Conservation (phyloP, 1,140 invertebrate species). For the Sitophilus oryzae region DNA sequence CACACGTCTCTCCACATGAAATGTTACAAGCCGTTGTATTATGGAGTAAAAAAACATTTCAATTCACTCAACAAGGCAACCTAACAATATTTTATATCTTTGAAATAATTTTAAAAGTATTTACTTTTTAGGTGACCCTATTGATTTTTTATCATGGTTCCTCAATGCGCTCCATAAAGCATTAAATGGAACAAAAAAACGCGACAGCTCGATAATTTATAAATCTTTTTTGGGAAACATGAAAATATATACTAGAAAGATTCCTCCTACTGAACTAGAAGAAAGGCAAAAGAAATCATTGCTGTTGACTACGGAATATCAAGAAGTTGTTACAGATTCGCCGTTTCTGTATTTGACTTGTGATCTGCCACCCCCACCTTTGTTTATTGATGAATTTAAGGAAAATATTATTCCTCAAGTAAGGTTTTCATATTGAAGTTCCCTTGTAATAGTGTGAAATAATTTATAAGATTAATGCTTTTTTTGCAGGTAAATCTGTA, state of each 20-base stretch:
- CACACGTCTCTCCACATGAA: slow-evolving; percentile 99
- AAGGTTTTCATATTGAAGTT: no score
- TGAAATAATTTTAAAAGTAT: no score
- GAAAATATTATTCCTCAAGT: slow-evolving; percentile 99
- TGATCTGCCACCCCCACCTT: slow-evolving; percentile 90
- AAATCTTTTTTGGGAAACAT: slow-evolving; percentile 94
- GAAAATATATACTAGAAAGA: slow-evolving; percentile 90
- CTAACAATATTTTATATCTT: slow-evolving; percentile 28
- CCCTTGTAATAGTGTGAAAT: slow-evolving; percentile 2
- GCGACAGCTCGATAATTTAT: slow-evolving; percentile 85
- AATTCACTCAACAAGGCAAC: slow-evolving; percentile 97
- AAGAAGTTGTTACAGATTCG: slow-evolving; percentile 79
- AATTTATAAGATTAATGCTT: background rate
- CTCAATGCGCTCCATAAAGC: slow-evolving; percentile 89
- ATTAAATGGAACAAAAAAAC: slow-evolving; percentile 80
- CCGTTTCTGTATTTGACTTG: slow-evolving; percentile 95
- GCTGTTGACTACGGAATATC: slow-evolving; percentile 79
- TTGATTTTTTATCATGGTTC: slow-evolving; percentile 96
- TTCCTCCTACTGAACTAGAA: slow-evolving; percentile 87
- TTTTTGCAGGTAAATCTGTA: slow-evolving; percentile 79
- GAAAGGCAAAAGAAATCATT: slow-evolving; percentile 80
- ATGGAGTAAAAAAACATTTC: slow-evolving; percentile 96
- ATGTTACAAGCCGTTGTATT: slow-evolving; percentile 99
- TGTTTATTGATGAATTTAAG: slow-evolving; percentile 94
- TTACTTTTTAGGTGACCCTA: slow-evolving; percentile 69